Conservation (phyloP, 2,888 invertebrate genomes). For the Rhamnusium bicolor region DNA sequence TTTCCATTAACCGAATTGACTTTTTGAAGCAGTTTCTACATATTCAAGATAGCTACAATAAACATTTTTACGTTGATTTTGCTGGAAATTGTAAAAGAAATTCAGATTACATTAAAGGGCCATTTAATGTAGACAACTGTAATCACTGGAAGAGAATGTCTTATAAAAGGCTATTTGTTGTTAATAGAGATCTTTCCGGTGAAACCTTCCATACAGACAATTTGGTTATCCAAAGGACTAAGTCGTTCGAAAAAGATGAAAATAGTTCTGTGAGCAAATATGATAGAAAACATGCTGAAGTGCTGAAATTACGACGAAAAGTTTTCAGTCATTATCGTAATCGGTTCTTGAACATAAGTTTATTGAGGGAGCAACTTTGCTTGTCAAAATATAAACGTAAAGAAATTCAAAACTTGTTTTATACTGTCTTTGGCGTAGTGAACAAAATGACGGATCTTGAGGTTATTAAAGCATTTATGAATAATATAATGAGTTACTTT, state of each 20-base stretch:
- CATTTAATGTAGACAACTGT: constrained; percentile 49
- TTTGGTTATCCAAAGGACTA: constrained; percentile 37
- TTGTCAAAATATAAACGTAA: constrained; percentile 27
- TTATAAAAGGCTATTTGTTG: constrained; percentile 53
- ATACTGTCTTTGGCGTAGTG: constrained; percentile 21
- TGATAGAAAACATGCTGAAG: constrained; percentile 5
- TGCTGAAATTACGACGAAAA: constrained; percentile 41
- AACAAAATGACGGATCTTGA: constrained; percentile 24
- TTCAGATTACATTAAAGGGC: constrained; percentile 42
- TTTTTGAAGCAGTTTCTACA: constrained; percentile 47
- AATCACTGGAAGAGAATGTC: constrained; percentile 48
- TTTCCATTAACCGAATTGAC: constrained; percentile 38
- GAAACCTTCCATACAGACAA: constrained; percentile 47
- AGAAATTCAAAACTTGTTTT: not conserved
- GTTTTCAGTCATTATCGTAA: constrained; percentile 25
- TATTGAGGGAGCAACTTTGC: constrained; percentile 22
- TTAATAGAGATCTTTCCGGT: constrained; percentile 52
- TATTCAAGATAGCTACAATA: constrained; percentile 55
- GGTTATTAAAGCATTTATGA: not conserved
- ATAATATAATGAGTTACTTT: not conserved
- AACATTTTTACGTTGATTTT: constrained; percentile 54
- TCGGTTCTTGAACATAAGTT: constrained; percentile 38
- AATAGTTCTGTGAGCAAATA: not conserved
- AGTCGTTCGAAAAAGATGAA: not conserved
- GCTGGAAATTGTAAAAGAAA: constrained; percentile 54